phyloP scores from a whole-genome alignment of 2,113 vertebrate species.

The Notiomystis cincta region DNA sequence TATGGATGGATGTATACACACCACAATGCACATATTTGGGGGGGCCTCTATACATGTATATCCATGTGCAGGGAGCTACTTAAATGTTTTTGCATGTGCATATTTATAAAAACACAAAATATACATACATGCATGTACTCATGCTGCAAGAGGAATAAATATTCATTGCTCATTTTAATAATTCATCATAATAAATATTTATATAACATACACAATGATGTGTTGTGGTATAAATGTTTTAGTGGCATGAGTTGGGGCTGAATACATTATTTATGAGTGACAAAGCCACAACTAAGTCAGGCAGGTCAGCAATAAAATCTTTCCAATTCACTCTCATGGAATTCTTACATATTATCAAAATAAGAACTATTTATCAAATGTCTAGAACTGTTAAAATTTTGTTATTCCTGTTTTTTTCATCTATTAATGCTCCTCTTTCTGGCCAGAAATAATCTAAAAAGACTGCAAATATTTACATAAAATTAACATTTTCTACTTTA shows the following conservation, averaged over 20 bases:
- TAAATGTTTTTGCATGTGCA: neutral
- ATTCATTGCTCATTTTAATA: constrained; percentile 66
- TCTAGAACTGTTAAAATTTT: neutral
- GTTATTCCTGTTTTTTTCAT: neutral
- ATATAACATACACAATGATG: constrained; percentile 65
- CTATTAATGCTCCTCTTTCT: neutral
- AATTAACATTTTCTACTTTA: neutral
- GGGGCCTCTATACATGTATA: neutral
- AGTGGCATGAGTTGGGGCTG: constrained; percentile 45
- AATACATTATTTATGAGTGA: constrained; percentile 63
- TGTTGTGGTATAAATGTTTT: constrained; percentile 67
- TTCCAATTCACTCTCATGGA: neutral
- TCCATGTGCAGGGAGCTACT: neutral
- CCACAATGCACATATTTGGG: neutral
- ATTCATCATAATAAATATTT: constrained; percentile 73
- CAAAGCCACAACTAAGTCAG: constrained; percentile 53
- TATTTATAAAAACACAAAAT: neutral
- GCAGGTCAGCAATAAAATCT: constrained; percentile 53
- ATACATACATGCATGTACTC: neutral
- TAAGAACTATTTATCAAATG: neutral
- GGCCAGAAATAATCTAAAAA: neutral
- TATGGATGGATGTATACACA: neutral
- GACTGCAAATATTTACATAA: rapidly evolving
- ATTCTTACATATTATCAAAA: neutral
- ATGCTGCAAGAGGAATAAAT: constrained; percentile 44